Evolutionary conservation across 64 coral and sea anemone species (phyloP).

Genomic region (Cladopsammia gracilis): DNA sequence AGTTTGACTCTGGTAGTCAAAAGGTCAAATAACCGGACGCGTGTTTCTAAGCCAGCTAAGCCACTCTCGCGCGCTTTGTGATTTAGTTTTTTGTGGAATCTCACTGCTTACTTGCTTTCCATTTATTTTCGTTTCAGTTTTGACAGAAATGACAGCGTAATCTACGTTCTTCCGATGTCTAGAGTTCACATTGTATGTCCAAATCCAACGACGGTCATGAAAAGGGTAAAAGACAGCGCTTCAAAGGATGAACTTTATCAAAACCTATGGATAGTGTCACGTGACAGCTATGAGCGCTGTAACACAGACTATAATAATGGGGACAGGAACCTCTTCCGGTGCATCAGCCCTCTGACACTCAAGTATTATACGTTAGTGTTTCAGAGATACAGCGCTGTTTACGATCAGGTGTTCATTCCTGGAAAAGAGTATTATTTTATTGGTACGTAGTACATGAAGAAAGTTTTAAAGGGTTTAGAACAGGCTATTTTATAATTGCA

Average conservation of each 20-base stretch:
- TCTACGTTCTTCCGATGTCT: constrained; percentile 54
- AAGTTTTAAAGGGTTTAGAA: not conserved
- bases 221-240: constrained; percentile 48
- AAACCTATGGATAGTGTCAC: constrained; percentile 83
- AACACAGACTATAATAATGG: constrained; percentile 32
- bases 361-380: constrained; percentile 84
- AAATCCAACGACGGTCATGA: constrained; percentile 60
- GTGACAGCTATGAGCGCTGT: constrained; percentile 75
- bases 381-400: constrained; percentile 75
- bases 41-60: no score
- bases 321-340: constrained; percentile 52
- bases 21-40: no score
- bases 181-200: constrained; percentile 78
- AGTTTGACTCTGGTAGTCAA: no score
- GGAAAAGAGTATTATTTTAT: constrained; percentile 92
- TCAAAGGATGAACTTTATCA: constrained; percentile 67
- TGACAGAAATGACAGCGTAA: not conserved
- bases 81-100: no score
- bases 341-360: constrained; percentile 62
- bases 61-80: no score
- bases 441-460: constrained; percentile 34
- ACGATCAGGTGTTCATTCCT: constrained; percentile 39
- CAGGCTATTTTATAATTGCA: no score
- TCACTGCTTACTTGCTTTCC: no score
- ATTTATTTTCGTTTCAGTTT: constrained; percentile 13